Conservation (phyloP, 2,113 vertebrate species). For the Coregonus clupeaformis region DNA sequence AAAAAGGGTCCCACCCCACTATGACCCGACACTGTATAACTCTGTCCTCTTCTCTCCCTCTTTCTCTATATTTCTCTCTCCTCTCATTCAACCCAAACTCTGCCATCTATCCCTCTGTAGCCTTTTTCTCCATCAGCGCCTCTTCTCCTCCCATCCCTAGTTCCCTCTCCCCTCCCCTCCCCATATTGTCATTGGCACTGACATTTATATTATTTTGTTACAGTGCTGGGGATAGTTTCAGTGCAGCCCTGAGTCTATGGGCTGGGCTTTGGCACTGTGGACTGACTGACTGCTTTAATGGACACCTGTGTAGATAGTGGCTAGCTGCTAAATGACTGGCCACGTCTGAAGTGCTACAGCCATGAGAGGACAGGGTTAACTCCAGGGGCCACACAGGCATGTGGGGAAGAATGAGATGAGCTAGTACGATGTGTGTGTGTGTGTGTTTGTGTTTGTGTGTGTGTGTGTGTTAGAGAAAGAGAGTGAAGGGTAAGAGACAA, state of each 20-base stretch:
- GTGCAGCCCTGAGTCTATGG: not conserved
- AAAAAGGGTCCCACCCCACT: slow-evolving; percentile 25
- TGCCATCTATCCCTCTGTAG: not conserved
- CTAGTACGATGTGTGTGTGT: slow-evolving; percentile 5
- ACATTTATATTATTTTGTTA: slow-evolving; percentile 47
- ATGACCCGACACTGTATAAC: slow-evolving; percentile 16
- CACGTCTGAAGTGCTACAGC: slow-evolving; percentile 5
- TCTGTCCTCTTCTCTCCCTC: not conserved
- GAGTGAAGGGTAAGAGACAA: slow-evolving; percentile 33
- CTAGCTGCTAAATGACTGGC: slow-evolving; percentile 19
- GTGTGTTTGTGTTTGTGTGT: slow-evolving; percentile 14
- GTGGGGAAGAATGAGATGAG: slow-evolving; percentile 35
- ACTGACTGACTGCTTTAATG: slow-evolving; percentile 13
- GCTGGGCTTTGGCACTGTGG: not conserved
- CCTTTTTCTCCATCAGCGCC: not conserved
- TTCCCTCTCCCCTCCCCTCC: slow-evolving; percentile 19
- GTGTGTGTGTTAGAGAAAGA: slow-evolving; percentile 13
- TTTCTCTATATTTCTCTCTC: not conserved
- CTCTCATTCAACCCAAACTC: not conserved
- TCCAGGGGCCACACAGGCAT: not conserved
- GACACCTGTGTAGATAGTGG: slow-evolving; percentile 32
- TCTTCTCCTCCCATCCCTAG: slow-evolving; percentile 13
- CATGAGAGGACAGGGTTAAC: slow-evolving; percentile 9
- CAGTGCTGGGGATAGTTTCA: slow-evolving; percentile 20
- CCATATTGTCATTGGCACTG: not conserved